These are phyloP conservation scores for Danionella cerebrum DNA, from an alignment of 2,113 vertebrate species.

Conservation along the genomic window DNA sequence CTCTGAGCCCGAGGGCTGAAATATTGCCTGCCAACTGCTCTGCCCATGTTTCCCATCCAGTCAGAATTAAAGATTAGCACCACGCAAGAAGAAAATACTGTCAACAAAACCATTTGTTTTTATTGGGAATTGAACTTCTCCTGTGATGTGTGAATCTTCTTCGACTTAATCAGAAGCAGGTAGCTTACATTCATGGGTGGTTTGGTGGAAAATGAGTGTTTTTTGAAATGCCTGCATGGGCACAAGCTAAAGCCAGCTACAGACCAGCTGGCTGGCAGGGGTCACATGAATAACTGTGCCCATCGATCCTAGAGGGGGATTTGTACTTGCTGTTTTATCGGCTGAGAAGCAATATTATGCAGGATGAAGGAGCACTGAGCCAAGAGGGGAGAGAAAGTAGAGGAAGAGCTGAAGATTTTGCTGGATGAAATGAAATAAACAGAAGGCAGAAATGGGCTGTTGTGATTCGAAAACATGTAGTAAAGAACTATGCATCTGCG, in stretches of 20 bases:
- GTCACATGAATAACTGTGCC: slow-evolving; percentile 39
- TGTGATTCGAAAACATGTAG: not conserved
- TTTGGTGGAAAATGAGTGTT: slow-evolving; percentile 22
- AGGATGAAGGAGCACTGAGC: slow-evolving; percentile 16
- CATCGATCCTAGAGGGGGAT: slow-evolving; percentile 27
- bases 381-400: slow-evolving; percentile 21
- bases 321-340: slow-evolving; percentile 32
- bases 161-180: not conserved
- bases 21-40: slow-evolving; percentile 17
- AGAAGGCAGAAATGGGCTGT: not conserved
- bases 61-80: not conserved
- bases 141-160: too few species aligned
- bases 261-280: slow-evolving; percentile 28
- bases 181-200: slow-evolving; percentile 4
- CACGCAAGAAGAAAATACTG: not conserved
- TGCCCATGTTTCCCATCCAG: not conserved
- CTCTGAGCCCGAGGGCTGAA: slow-evolving; percentile 3
- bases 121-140: too few species aligned
- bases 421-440: not conserved
- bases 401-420: slow-evolving; percentile 3
- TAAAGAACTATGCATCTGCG: too few species aligned
- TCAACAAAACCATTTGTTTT: too few species aligned
- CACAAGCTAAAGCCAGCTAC: too few species aligned
- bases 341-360: slow-evolving; percentile 39
- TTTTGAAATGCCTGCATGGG: too few species aligned